Evolutionary conservation across 2,113 vertebrate species (phyloP), one percentile per base, ranked within the genome.

Genomic region (Anarrhichthys ocellatus): DNA sequence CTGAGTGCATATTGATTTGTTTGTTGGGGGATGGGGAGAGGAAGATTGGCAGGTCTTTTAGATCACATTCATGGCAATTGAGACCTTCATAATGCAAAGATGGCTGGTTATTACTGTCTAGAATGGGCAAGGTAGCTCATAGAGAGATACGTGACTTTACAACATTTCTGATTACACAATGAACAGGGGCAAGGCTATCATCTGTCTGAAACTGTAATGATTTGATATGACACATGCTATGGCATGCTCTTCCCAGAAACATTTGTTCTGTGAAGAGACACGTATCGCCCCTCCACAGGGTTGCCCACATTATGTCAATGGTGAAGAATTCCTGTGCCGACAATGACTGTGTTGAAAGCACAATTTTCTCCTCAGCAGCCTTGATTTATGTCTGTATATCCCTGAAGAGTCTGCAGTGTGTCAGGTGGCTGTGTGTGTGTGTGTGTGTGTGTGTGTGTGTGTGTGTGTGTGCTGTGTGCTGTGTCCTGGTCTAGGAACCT

Each of bases 301-400:
- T 14, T 58, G 63, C 50, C 54, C 34, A 32, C 5, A 6, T 52
- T 50, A 70, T 54, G 34, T 24, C 14, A 64, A 20, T 17, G 70
- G 42, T 22, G 36, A 42, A 58, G 76, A 50, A 20, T 8, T 58
- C 38, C 42, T 71, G 64, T 62, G 24, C 22, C 3, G 36, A n/a
- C 59, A 20, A 20, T 79, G 54, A 63, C 54, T 56, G 59, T 78
- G 62, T 36, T 64, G 64, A 69, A 66, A 70, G n/a, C 24, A 17
- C 27, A 58, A 44, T 62, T 72, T 22, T 67, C 36, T 73, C 27
- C 46, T 61, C 38, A 65, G 22, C 59, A 62, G 65, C 42, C n/a
- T 48, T 76, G 80, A 86, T 86, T 88, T 77, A 70, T 61, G 59
- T 24, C 42, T 59, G 7, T 62, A 3, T 76, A 42, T 74, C 56